Conservation (phyloP, 1,140 invertebrate genomes). For the Scaptomyza hsui region DNA sequence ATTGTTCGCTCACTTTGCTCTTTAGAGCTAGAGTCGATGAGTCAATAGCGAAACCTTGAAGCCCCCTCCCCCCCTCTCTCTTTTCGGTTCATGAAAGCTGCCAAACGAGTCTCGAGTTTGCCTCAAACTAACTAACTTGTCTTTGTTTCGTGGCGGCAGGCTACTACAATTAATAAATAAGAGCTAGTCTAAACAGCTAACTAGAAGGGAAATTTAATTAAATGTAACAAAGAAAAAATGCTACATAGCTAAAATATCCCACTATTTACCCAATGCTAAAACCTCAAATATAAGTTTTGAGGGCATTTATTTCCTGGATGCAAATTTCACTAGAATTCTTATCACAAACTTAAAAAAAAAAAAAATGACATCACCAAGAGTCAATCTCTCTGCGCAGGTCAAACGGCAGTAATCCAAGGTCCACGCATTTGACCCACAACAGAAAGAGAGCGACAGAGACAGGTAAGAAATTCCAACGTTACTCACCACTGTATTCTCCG, state of each 20-base stretch:
- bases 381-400: constrained; percentile 17
- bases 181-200: neutral
- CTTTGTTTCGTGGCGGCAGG: neutral
- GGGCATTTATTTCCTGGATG: no score
- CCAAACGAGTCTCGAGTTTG: neutral
- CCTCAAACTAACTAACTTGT: neutral
- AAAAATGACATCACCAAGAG: neutral
- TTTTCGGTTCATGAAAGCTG: neutral
- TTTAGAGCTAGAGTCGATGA: neutral
- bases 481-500: constrained; percentile 79
- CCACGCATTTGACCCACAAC: constrained; percentile 58
- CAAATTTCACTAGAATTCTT: no score
- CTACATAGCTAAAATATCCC: no score
- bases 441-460: neutral
- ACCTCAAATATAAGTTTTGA: no score
- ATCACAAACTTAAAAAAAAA: no score
- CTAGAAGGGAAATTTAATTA: no score
- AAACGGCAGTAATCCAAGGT: constrained; percentile 82
- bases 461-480: neutral
- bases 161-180: neutral
- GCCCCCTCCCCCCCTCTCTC: neutral
- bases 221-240: no score
- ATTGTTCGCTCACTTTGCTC: neutral
- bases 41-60: neutral
- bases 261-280: no score